Conservation (phyloP, 1,140 invertebrate genomes). For the Aphaenogaster floridana region DNA sequence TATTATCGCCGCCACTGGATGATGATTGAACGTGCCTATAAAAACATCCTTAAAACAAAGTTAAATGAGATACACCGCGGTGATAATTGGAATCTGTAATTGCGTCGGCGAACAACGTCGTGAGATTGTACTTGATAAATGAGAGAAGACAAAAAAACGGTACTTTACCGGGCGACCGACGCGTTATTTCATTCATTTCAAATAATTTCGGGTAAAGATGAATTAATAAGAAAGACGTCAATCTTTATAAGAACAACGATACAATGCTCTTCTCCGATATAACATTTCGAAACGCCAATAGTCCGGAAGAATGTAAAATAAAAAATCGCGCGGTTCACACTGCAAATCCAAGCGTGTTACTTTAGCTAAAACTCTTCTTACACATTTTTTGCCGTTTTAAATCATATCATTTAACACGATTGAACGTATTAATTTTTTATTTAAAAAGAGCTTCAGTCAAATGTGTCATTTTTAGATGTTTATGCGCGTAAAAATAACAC, state of each 20-base stretch:
- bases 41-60: slow-evolving; percentile 79
- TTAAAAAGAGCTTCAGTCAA: no score
- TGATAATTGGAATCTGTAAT: slow-evolving; percentile 76
- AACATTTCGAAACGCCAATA: no score
- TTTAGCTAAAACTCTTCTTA: no score
- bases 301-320: neutral
- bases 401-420: no score
- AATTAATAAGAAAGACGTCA: neutral
- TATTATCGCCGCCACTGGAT: slow-evolving; percentile 75
- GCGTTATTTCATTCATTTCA: neutral
- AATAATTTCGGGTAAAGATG: neutral
- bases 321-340: neutral
- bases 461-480: no score
- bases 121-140: slow-evolving; percentile 8
- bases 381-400: no score
- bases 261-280: neutral
- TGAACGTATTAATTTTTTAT: no score
- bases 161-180: neutral
- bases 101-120: slow-evolving; percentile 25
- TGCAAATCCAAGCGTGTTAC: no score
- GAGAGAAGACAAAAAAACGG: neutral
- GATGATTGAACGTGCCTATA: slow-evolving; percentile 81
- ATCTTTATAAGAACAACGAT: neutral
- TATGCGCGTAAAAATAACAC: no score
- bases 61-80: slow-evolving; percentile 76